Base-by-base conservation (phyloP, 2,888 invertebrate genomes). In the Eupithecia vulgata region DNA sequence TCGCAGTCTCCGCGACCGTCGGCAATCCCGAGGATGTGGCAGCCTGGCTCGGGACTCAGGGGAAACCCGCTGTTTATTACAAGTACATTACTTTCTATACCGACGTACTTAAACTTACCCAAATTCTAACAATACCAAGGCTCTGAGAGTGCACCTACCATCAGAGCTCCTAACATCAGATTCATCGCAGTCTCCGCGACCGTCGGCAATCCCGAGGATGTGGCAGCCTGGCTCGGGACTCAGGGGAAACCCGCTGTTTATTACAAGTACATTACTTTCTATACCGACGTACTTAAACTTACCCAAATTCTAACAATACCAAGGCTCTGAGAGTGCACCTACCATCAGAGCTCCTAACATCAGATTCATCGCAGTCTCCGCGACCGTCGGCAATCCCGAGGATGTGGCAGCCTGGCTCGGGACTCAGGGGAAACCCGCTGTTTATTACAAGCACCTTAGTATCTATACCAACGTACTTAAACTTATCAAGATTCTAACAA, bases 1-100 rank as follows among this genome's bases (percentile, higher is more conserved):
- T 97, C 8, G 97, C 97, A 0, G 96, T 96, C 0, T 97, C 97
- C 0, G 97, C 98, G 3, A 97, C 97, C 0, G 95, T 97, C 74
- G 96, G 97, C 65, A 98, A 98, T 84, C 96, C 96, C 40, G 95
- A 96, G 80, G 97, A 98, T 85, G 95, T 97, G 35, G 96, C 97
- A 0, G 90, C 94, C 52, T 97, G 97, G 97, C 90, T 97, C 1
- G 95, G 96, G 0, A 93, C 90, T 10, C 80, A 78, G 5, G 85
- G 90, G 5, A 89, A 88, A 75, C 92, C 94, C 5, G 35, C 35
- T n/a, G n/a, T n/a, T n/a, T n/a, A n/a, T n/a, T n/a, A n/a, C n/a
- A n/a, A n/a, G n/a, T n/a, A n/a, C n/a, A n/a, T n/a, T n/a, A n/a
- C n/a, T n/a, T n/a, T n/a, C n/a, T n/a, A n/a, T n/a, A n/a, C n/a